Evolutionary conservation across 1,140 invertebrate species (phyloP), one percentile per base, ranked within the genome.

Genomic region (Harlomillsia oculata): DNA sequence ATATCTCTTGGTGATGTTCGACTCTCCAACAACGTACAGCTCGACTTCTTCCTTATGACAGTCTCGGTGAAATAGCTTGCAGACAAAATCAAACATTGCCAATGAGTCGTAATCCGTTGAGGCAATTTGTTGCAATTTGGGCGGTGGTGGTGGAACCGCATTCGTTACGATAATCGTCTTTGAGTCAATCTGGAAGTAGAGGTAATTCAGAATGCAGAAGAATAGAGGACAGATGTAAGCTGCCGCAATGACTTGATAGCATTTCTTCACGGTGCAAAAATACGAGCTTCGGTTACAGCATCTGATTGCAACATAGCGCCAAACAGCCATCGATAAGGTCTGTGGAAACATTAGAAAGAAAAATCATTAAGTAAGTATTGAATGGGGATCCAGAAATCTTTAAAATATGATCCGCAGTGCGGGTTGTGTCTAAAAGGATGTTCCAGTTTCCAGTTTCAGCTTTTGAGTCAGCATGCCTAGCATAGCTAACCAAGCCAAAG

Each of bases 21-120:
- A 77, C 16, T 77, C 67, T 51, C 78, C 79, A 1, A 88, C 78
- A 64, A 80, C 77, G 63, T 85, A 86, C 13, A 82, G 68, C 1
- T 77, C 71, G 26, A 73, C 74, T 16, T 75, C 72, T 52, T 71
- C 37, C 14, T 21, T n/a, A 30, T 25, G 28, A 8, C 34, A 45
- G 30, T 16, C 18, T 18, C 34, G 13, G 25, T 8, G 16, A 14
- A 14, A 3, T 16, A 29, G 14, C 49, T 3, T 16, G 16, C 0
- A 8, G 1, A n/a, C 25, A 39, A 1, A 51, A 1, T n/a, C 11
- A 23, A 46, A 52, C 20, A 32, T 16, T 18, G 16, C 9, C 18
- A 37, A 16, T 14, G 36, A 45, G 5, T 30, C 3, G 3, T 36
- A 5, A 23, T 58, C 49, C 4, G 60, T n/a, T n/a, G 52, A 14